Conservation (phyloP, 2,797 vertebrate species). For the Balearica regulorum region DNA sequence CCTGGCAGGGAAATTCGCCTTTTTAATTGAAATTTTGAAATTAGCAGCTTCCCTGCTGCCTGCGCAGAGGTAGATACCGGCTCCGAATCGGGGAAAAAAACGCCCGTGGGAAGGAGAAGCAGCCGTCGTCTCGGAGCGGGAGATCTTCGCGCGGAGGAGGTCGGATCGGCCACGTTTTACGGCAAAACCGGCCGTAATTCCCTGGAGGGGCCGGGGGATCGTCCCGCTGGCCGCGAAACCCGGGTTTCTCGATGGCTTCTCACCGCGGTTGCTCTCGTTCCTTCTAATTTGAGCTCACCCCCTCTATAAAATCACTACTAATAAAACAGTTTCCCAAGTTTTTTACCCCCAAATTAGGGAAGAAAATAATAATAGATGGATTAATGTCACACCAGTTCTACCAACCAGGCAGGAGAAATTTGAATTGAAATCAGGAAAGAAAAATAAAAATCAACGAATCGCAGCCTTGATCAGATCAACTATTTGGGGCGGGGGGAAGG, state of each 20-base stretch:
- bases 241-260: background rate
- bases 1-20: background rate
- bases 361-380: background rate
- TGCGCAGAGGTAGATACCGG: background rate
- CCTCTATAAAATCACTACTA: background rate
- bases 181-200: background rate
- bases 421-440: background rate
- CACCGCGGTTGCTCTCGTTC: background rate
- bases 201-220: rapidly evolving
- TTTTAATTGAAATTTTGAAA: background rate
- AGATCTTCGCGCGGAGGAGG: background rate
- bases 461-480: background rate
- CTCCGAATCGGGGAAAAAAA: background rate
- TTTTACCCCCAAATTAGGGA: background rate
- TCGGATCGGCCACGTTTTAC: rapidly evolving
- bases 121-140: rapidly evolving
- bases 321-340: background rate
- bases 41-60: background rate
- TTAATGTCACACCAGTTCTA: background rate
- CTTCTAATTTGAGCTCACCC: background rate
- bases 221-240: rapidly evolving
- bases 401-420: background rate
- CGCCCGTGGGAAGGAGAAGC: background rate
- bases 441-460: rapidly evolving
- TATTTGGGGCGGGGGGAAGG: rapidly evolving